These are phyloP conservation scores for Pseudanteris insignis DNA, from an alignment of 2,888 invertebrate species.

Conservation along the genomic window DNA sequence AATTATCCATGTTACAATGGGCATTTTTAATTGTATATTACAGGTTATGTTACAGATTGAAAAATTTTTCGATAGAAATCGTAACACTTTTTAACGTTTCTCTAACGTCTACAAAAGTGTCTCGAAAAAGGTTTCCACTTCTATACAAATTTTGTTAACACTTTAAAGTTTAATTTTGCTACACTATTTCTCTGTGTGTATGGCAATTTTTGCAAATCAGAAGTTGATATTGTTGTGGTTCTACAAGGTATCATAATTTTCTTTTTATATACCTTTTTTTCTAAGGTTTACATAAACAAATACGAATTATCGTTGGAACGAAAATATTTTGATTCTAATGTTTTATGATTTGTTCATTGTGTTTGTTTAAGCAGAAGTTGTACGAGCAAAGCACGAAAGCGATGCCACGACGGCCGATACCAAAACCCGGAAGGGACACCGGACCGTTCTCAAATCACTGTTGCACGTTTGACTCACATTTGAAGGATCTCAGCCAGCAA, in stretches of 20 bases:
- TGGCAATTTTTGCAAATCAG: no score
- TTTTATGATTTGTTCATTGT: neutral
- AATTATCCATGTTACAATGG: no score
- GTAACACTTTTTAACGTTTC: no score
- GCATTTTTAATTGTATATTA: no score
- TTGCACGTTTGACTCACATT: slow-evolving; percentile 70
- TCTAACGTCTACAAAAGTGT: no score
- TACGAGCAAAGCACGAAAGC: slow-evolving; percentile 51
- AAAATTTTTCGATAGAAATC: no score
- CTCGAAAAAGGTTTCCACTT: no score
- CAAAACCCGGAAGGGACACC: slow-evolving; percentile 66
- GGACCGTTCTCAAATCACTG: slow-evolving; percentile 74
- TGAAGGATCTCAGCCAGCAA: slow-evolving; percentile 72
- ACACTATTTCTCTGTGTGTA: no score
- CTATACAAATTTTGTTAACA: no score
- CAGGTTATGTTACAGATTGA: no score
- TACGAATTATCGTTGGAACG: neutral
- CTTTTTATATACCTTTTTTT: neutral
- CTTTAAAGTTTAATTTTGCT: no score
- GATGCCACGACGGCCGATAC: slow-evolving; percentile 33
- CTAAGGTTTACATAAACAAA: neutral
- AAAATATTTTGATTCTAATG: neutral
- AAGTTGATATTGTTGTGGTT: neutral
- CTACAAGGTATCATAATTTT: neutral
- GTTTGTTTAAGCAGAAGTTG: slow-evolving; percentile 27